Evolutionary conservation across 2,888 invertebrate species (phyloP).

Genomic region (Lamellibrachia satsuma): DNA sequence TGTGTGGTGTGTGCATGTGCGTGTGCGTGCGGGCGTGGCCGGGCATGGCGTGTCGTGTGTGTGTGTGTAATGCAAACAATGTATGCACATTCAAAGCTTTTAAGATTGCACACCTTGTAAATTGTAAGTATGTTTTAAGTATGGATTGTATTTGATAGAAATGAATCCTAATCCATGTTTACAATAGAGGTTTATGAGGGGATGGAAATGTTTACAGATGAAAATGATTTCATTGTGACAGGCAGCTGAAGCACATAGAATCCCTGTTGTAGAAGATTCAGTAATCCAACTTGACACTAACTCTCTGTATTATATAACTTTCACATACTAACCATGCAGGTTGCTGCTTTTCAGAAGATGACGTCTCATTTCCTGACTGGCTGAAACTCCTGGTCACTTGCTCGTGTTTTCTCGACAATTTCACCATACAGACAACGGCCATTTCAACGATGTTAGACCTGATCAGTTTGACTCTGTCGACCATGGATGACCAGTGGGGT

Average conservation of each 20-base stretch:
- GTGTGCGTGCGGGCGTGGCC: too few species aligned
- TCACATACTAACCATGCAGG: not conserved
- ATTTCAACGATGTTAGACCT: slow-evolving; percentile 80
- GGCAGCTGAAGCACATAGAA: not conserved
- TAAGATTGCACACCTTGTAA: too few species aligned
- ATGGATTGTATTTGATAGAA: not conserved
- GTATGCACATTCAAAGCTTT: not conserved
- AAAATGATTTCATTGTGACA: not conserved
- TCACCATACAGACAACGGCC: slow-evolving; percentile 69
- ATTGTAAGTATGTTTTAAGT: not conserved
- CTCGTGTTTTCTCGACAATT: slow-evolving; percentile 75
- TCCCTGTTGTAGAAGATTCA: not conserved
- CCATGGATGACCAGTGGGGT: slow-evolving; percentile 41
- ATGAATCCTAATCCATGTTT: not conserved
- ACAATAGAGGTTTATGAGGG: too few species aligned
- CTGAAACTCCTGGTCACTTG: slow-evolving; percentile 76
- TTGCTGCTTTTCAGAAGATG: slow-evolving; percentile 55
- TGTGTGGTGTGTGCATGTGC: too few species aligned
- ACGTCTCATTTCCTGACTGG: slow-evolving; percentile 70
- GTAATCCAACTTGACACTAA: not conserved
- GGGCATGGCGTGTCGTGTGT: too few species aligned
- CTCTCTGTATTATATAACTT: not conserved
- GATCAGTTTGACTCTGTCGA: slow-evolving; percentile 72
- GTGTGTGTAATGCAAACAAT: too few species aligned
- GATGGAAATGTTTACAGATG: not conserved